phyloP scores from a whole-genome alignment of 2,113 vertebrate genomes.

The Tretioscincus oriximinensis region DNA sequence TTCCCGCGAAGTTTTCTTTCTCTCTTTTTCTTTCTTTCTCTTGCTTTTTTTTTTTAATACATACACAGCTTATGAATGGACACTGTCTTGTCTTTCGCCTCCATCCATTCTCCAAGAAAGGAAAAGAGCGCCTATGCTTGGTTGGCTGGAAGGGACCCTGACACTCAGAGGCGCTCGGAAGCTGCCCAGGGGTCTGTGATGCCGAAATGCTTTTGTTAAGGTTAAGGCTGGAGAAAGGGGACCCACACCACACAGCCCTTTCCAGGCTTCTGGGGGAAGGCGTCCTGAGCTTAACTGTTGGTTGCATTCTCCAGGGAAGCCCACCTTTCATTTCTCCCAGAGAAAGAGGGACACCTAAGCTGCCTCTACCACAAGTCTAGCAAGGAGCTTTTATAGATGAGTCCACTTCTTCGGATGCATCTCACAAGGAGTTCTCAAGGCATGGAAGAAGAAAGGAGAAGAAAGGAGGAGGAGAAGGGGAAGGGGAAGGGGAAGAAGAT shows the following conservation, averaged over 20 bases:
- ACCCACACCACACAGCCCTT: not conserved
- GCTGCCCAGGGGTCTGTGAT: not conserved
- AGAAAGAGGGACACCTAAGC: not conserved
- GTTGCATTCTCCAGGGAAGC: not conserved
- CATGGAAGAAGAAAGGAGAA: too few species aligned
- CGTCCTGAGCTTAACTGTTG: conserved; percentile 12
- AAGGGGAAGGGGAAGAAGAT: too few species aligned
- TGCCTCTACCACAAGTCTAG: too few species aligned
- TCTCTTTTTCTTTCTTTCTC: too few species aligned
- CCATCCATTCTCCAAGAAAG: conserved; percentile 27
- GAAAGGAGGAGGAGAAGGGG: too few species aligned
- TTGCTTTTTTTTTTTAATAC: conserved; percentile 19
- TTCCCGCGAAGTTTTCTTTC: conserved; percentile 55
- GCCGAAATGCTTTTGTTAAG: conserved; percentile 37
- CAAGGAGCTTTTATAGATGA: too few species aligned
- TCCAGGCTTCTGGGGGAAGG: conserved; percentile 19
- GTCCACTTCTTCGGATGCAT: too few species aligned
- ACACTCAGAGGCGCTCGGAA: conserved; percentile 28
- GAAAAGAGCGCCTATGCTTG: not conserved
- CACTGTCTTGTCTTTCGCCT: too few species aligned
- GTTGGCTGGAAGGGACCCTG: conserved; percentile 31
- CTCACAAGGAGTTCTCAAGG: too few species aligned
- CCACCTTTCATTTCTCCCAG: not conserved
- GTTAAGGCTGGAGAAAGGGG: conserved; percentile 36
- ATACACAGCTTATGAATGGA: too few species aligned